Evolutionary conservation across 2,113 vertebrate genomes (phyloP).

Genomic region (Benitochromis conjunctus): DNA sequence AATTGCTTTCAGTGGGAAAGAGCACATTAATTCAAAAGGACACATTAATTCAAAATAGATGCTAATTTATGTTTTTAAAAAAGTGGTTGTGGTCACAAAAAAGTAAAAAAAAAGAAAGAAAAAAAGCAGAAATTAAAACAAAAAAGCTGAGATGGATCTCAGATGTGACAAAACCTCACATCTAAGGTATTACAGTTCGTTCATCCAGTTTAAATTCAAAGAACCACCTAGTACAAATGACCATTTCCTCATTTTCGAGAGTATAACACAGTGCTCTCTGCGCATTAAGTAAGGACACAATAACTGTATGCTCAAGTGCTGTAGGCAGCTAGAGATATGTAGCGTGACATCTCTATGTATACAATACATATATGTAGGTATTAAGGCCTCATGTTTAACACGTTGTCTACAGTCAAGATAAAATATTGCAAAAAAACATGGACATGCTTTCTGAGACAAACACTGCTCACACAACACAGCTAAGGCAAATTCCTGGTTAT

Average conservation of each 20-base stretch:
- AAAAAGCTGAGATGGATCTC: neutral
- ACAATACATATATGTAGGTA: neutral
- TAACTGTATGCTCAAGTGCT: neutral
- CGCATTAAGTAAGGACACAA: neutral
- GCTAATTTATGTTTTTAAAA: constrained; percentile 41
- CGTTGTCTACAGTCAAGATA: too few species aligned
- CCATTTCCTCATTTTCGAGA: neutral
- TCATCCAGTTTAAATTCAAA: constrained; percentile 9
- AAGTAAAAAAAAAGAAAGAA: neutral
- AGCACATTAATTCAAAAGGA: constrained; percentile 24
- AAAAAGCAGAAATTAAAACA: neutral
- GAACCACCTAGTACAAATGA: neutral
- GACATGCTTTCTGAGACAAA: neutral
- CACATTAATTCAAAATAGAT: constrained; percentile 43
- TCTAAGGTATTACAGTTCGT: neutral
- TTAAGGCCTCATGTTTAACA: neutral
- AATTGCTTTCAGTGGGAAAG: constrained; percentile 21
- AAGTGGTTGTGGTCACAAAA: constrained; percentile 11
- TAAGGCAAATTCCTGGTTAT: neutral
- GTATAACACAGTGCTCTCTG: neutral
- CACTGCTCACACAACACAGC: neutral
- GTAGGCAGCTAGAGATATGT: neutral
- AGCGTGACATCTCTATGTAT: neutral
- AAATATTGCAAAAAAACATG: neutral
- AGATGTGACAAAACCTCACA: neutral